phyloP scores from a whole-genome alignment of 2,113 vertebrate genomes.

The Pavo muticus region DNA sequence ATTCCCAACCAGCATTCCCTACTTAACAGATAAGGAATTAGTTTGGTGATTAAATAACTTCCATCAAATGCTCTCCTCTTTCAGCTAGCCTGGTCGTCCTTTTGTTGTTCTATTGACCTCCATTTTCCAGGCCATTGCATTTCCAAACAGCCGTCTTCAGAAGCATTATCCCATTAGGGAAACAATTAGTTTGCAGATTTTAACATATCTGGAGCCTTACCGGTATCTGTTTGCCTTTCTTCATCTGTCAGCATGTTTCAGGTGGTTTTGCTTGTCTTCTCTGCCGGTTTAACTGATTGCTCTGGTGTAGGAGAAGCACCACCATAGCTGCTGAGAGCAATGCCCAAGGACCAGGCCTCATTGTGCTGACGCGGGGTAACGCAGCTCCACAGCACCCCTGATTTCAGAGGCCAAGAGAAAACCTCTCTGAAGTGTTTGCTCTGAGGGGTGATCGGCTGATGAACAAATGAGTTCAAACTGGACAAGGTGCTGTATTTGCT shows the following conservation, averaged over 20 bases:
- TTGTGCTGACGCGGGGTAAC: background rate
- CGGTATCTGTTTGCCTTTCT: background rate
- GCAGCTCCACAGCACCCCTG: background rate
- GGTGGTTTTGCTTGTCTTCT: background rate
- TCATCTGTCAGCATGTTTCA: background rate
- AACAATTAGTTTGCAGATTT: slow-evolving; percentile 31
- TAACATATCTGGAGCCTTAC: background rate
- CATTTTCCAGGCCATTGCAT: slow-evolving; percentile 49
- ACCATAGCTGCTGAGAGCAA: background rate
- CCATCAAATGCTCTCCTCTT: slow-evolving; percentile 23
- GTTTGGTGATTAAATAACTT: slow-evolving; percentile 50
- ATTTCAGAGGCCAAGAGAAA: background rate
- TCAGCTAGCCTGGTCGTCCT: slow-evolving; percentile 13
- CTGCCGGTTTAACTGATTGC: background rate
- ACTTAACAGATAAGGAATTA: slow-evolving; percentile 47
- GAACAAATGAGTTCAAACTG: background rate
- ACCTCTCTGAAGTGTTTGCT: background rate
- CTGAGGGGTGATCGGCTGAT: background rate
- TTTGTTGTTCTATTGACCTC: slow-evolving; percentile 58
- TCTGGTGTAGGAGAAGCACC: background rate
- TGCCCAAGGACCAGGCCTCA: background rate
- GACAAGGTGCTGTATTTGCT: background rate
- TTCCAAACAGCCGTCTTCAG: slow-evolving; percentile 37
- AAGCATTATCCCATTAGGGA: slow-evolving; percentile 20
- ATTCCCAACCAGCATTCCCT: background rate